Conservation (phyloP, 2,888 invertebrate species). For the Aphodius sticticus region DNA sequence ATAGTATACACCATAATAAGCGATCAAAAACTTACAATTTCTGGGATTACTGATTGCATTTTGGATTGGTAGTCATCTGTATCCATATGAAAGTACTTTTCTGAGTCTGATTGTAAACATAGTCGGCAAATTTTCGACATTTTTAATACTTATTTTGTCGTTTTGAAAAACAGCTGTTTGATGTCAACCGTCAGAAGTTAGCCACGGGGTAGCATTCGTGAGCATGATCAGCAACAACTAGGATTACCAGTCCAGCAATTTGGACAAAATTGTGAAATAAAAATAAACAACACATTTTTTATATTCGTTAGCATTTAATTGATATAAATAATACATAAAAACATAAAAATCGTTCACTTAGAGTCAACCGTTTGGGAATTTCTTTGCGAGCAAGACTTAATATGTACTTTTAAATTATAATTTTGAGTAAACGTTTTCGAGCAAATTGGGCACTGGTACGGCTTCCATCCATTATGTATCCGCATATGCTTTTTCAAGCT, state of each 20-base stretch:
- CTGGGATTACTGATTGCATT: conserved; percentile 25
- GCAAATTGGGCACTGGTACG: conserved; percentile 27
- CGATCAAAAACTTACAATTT: conserved; percentile 28
- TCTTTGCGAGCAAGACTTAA: conserved; percentile 17
- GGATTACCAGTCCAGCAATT: no score
- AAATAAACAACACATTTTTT: no score
- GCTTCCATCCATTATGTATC: conserved; percentile 35
- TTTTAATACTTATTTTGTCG: neutral
- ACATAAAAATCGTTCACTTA: neutral
- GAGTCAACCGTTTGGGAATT: neutral
- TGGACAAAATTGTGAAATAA: no score
- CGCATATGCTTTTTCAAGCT: conserved; percentile 32
- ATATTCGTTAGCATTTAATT: no score
- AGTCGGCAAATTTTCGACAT: conserved; percentile 27
- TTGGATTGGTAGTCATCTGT: neutral
- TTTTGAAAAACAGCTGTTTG: neutral
- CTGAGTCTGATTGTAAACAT: conserved; percentile 17
- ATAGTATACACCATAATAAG: neutral
- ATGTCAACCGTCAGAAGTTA: neutral
- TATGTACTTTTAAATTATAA: conserved; percentile 29
- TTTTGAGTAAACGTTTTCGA: conserved; percentile 26
- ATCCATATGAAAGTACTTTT: neutral
- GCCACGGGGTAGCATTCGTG: neutral
- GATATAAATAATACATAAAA: neutral
- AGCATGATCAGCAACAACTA: neutral